Percentiles rank a stretch among this genome's conserved stretches.
These are phyloP conservation scores for Daphoenositta chrysoptera DNA, from an alignment of 2,113 vertebrate species.

Conservation along the genomic window DNA sequence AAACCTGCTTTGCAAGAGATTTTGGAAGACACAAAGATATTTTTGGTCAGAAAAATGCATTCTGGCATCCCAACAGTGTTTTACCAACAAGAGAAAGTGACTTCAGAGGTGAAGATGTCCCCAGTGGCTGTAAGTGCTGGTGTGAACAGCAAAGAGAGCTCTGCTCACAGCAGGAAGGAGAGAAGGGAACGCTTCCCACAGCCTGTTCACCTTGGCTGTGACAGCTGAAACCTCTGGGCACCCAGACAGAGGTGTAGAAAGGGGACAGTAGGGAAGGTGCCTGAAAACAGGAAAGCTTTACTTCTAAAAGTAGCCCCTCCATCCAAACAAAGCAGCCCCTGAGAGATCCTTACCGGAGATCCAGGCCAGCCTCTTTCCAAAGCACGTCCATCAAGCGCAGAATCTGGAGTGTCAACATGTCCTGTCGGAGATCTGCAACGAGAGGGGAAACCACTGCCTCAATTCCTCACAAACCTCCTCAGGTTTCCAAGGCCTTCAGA, in stretches of 20 bases:
- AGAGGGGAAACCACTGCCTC: background rate
- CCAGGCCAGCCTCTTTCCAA: slow-evolving; percentile 95
- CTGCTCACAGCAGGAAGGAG: background rate
- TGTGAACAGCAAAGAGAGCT: background rate
- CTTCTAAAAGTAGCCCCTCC: background rate
- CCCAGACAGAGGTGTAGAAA: fast-evolving
- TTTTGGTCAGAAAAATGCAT: background rate
- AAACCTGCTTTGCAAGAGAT: background rate
- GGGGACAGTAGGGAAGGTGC: background rate
- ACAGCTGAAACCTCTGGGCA: background rate
- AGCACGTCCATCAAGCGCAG: slow-evolving; percentile 93
- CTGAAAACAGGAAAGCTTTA: background rate
- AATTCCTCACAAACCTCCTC: background rate
- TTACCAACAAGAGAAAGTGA: background rate
- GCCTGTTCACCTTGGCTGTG: background rate
- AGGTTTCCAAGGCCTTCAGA: background rate
- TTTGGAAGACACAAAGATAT: background rate
- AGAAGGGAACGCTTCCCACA: background rate
- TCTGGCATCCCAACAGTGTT: background rate
- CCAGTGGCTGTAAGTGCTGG: background rate
- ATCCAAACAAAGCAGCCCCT: background rate
- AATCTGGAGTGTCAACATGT: slow-evolving; percentile 96
- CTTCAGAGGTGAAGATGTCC: background rate
- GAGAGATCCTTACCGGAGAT: slow-evolving; percentile 83
- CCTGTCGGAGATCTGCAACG: slow-evolving; percentile 86